phyloP scores from a whole-genome alignment of 1,140 invertebrate genomes.

The Drosophila dunni region DNA sequence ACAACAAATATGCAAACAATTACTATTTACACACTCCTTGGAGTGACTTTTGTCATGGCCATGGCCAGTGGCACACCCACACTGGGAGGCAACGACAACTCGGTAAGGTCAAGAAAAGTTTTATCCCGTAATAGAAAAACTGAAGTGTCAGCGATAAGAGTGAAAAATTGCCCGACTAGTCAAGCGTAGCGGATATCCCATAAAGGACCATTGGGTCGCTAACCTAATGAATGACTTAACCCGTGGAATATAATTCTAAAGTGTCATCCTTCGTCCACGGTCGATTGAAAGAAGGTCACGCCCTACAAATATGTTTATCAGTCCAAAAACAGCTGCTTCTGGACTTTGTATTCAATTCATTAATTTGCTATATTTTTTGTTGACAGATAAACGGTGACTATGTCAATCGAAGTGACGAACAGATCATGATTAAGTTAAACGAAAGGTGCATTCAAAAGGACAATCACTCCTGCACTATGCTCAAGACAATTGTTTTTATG shows the following conservation, averaged over 20 bases:
- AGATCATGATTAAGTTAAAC: constrained; percentile 90
- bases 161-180: constrained; percentile 36
- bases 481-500: constrained; percentile 92
- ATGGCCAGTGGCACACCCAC: constrained; percentile 65
- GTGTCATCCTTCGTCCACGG: constrained; percentile 24
- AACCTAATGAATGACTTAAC: constrained; percentile 21
- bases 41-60: constrained; percentile 56
- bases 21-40: constrained; percentile 62
- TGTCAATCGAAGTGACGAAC: constrained; percentile 87
- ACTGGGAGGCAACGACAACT: constrained; percentile 62
- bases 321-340: constrained; percentile 16
- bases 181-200: constrained; percentile 24
- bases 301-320: constrained; percentile 11
- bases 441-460: constrained; percentile 90
- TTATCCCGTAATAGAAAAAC: constrained; percentile 9
- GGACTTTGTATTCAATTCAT: background rate
- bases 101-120: constrained; percentile 64
- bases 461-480: constrained; percentile 91
- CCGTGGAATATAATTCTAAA: constrained; percentile 1
- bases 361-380: background rate
- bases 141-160: constrained; percentile 50
- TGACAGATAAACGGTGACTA: constrained; percentile 71
- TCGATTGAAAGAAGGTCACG: constrained; percentile 13
- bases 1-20: constrained; percentile 58
- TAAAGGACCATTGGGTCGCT: background rate